These are phyloP conservation scores for Herminia tarsipennalis DNA, from an alignment of 2,888 invertebrate species.

Conservation along the genomic window DNA sequence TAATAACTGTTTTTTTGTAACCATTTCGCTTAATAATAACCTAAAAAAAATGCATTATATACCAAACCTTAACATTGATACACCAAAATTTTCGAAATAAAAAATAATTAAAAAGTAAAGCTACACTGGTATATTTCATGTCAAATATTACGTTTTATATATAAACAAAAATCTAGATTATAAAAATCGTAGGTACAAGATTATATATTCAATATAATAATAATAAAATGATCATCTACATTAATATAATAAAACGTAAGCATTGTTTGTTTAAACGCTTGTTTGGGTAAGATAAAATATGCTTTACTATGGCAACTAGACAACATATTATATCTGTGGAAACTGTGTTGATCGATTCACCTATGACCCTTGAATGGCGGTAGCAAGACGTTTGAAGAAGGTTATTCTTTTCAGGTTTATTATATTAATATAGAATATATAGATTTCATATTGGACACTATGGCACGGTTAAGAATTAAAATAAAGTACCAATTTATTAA, in stretches of 20 bases:
- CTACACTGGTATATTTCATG: conserved; percentile 1
- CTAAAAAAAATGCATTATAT: conserved; percentile 4
- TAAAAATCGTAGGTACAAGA: too few species aligned
- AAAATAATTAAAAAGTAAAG: background rate
- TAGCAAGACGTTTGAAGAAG: too few species aligned
- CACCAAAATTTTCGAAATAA: background rate
- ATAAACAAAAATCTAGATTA: background rate
- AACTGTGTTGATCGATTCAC: too few species aligned
- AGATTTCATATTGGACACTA: conserved; percentile 16
- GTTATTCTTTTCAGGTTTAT: too few species aligned
- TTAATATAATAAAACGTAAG: background rate
- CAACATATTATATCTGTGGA: too few species aligned
- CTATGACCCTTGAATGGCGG: too few species aligned
- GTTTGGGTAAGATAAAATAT: too few species aligned
- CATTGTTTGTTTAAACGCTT: background rate
- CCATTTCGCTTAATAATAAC: background rate
- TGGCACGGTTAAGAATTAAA: conserved; percentile 33
- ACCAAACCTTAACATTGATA: background rate
- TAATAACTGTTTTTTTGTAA: too few species aligned
- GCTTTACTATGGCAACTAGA: too few species aligned
- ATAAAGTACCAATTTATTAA: conserved; percentile 15
- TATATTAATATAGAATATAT: conserved; percentile 11
- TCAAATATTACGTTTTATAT: background rate
- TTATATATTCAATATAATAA: too few species aligned
- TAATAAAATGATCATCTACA: background rate